These are phyloP conservation scores for Polia nebulosa DNA, from an alignment of 2,888 invertebrate species.

Conservation along the genomic window DNA sequence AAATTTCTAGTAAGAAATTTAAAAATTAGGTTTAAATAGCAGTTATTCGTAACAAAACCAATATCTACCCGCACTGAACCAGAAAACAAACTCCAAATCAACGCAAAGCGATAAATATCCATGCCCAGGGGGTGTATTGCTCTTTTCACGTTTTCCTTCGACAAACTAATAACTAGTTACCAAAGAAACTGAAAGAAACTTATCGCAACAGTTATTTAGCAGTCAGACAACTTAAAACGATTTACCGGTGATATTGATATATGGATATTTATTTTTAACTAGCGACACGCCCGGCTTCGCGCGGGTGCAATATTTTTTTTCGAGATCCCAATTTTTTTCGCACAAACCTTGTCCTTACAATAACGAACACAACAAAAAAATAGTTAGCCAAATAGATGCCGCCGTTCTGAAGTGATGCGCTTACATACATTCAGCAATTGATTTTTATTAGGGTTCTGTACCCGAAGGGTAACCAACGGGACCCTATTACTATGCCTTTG, in stretches of 20 bases:
- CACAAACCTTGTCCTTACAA: too few relatives aligned
- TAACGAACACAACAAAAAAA: too few relatives aligned
- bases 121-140: neutral
- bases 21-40: neutral
- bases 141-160: conserved; percentile 11
- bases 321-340: too few relatives aligned
- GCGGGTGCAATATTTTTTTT: too few relatives aligned
- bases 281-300: too few relatives aligned
- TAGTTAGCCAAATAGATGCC: too few relatives aligned
- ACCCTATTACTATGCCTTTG: too few relatives aligned
- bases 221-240: conserved; percentile 9
- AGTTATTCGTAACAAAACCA: neutral
- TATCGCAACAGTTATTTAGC: conserved; percentile 25
- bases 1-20: neutral
- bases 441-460: too few relatives aligned
- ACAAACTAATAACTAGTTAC: conserved; percentile 19
- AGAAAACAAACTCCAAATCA: conserved; percentile 9
- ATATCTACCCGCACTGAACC: neutral
- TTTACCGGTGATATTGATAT: conserved; percentile 17
- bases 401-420: too few relatives aligned
- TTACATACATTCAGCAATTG: too few relatives aligned
- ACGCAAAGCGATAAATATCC: conserved; percentile 32
- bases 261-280: too few relatives aligned
- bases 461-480: too few relatives aligned
- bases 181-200: conserved; percentile 21